These are phyloP conservation scores for Zaprionus camerounensis DNA, from an alignment of 1,140 invertebrate species.

Conservation along the genomic window DNA sequence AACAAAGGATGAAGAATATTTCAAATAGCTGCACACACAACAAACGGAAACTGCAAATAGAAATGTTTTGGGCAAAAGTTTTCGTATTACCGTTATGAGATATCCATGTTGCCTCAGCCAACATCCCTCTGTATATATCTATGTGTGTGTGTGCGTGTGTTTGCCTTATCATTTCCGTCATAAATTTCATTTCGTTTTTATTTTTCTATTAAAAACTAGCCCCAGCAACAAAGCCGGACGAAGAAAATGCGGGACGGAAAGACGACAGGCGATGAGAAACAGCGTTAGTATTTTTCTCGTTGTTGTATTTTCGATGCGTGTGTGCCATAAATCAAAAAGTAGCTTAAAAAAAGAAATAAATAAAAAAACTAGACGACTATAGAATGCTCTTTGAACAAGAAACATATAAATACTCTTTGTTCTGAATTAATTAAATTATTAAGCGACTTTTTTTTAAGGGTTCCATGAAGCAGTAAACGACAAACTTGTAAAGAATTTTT, in stretches of 20 bases:
- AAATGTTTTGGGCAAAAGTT: constrained; percentile 69
- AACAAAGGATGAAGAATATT: constrained; percentile 53
- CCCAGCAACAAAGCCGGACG: constrained; percentile 34
- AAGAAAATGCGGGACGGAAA: not conserved
- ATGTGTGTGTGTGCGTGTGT: constrained; percentile 23
- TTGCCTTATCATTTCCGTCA: constrained; percentile 81
- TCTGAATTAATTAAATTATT: too few species aligned
- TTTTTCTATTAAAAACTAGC: constrained; percentile 81
- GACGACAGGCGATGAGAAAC: constrained; percentile 7
- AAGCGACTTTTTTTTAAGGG: too few species aligned
- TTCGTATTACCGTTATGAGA: constrained; percentile 54
- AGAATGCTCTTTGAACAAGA: constrained; percentile 5
- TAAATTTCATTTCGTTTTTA: constrained; percentile 81
- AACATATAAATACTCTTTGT: not conserved
- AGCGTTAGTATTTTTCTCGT: constrained; percentile 25
- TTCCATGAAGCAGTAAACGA: too few species aligned
- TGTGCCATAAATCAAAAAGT: constrained; percentile 70
- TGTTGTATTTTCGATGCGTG: constrained; percentile 35
- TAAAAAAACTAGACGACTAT: constrained; percentile 6
- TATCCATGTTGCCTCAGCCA: constrained; percentile 42
- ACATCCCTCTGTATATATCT: too few species aligned
- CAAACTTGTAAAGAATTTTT: too few species aligned
- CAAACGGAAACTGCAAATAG: constrained; percentile 76
- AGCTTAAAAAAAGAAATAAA: constrained; percentile 19
- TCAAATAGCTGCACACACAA: constrained; percentile 64